Base-by-base conservation (phyloP, 2,888 invertebrate species). In the Ethmia dodecea region DNA sequence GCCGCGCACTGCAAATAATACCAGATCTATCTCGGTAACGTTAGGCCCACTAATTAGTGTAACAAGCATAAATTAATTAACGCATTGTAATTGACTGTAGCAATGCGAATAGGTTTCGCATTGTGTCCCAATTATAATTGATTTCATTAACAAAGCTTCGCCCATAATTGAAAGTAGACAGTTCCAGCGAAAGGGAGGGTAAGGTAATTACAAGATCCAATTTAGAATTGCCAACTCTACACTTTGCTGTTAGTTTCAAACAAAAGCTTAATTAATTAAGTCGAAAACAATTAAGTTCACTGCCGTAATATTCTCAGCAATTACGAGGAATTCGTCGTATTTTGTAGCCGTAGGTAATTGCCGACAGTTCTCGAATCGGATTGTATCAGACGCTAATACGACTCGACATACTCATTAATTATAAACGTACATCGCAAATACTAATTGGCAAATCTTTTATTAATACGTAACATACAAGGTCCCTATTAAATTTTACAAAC, bases 241-340 rank as follows among this genome's bases (percentile, higher is more conserved):
- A 84, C 83, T 83, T 83, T 81, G 83, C 84, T 81, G 84, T 80
- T 84, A 86, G 86, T 86, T 86, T 81, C 83, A 84, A 84, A 86
- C 86, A 86, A 84, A 83, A 84, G 83, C 84, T 86, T 84, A 86
- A 86, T 84, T 86, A 86, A 86, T 86, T 86, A 84, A 83, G 83
- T 81, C 81, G 80, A 80, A 81, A 86, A 86, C 86, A 86, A 86
- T 86, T 86, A 84, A 84, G 81, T 78, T 81, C 78, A 77, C 70
- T 77, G 80, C 77, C 76, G 79, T 81, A 83, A 83, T 83, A 84
- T 83, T 84, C 83, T 75, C 84, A 79, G 80, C 77, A 81, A 83
- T 86, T 83, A 84, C 77, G 75, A 66, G 75, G 81, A 75, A 81
- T 81, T 78, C 77, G 74, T 75, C 74, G 76, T 79, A 76, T 86